Conservation (phyloP, 53 echinoderm and acorn worm species). For the Zoroaster sp. region DNA sequence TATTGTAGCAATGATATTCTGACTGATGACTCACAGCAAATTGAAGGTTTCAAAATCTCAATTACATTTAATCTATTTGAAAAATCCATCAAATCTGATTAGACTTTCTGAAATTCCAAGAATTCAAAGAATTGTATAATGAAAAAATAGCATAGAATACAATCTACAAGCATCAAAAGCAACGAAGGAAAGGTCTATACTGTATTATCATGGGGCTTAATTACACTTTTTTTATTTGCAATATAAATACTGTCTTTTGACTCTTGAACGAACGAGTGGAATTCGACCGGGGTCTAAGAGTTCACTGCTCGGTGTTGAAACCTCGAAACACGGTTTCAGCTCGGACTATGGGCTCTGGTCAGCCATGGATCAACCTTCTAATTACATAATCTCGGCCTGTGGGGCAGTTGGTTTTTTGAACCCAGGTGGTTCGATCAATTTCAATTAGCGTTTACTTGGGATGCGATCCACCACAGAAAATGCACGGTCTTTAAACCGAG, state of each 20-base stretch:
- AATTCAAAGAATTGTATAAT: background rate
- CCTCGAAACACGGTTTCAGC: background rate
- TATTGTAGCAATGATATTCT: too few species aligned
- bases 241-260: background rate
- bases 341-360: background rate
- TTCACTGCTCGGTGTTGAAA: background rate
- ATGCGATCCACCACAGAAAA: background rate
- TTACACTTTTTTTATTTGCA: background rate
- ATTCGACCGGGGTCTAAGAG: background rate
- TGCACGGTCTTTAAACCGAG: background rate
- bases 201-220: background rate
- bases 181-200: background rate
- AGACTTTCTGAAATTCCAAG: background rate
- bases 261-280: background rate
- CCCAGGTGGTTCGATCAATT: constrained; percentile 24
- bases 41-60: too few species aligned
- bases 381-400: constrained; percentile 1
- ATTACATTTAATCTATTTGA: too few species aligned
- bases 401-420: background rate
- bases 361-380: constrained; percentile 20
- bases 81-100: too few species aligned
- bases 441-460: constrained; percentile 18
- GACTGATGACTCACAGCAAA: too few species aligned
- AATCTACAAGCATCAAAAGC: background rate
- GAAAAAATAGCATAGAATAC: background rate